Percentiles rank a stretch among this genome's conserved stretches.
phyloP scores from a whole-genome alignment of 2,797 vertebrate genomes.

The Danio aesculapii region DNA sequence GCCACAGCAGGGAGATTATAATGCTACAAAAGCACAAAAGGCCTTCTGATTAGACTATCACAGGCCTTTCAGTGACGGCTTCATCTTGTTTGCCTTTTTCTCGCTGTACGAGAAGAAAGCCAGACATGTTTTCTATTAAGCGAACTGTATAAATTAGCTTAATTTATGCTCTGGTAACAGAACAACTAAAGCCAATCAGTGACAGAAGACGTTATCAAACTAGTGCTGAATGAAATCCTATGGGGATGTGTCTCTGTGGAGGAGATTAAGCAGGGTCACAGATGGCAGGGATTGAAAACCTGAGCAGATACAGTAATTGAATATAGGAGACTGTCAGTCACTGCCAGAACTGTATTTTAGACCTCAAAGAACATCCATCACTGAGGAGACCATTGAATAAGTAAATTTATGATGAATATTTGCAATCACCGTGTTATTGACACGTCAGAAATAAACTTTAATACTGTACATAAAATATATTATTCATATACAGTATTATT shows the following conservation, averaged over 20 bases:
- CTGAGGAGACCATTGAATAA: neutral
- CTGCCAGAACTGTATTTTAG: neutral
- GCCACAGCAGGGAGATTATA: constrained; percentile 14
- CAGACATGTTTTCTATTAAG: neutral
- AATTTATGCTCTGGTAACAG: constrained; percentile 18
- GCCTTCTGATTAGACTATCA: constrained; percentile 19
- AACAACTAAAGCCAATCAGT: constrained; percentile 22
- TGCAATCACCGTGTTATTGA: no score
- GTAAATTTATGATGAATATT: no score
- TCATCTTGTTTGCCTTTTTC: constrained; percentile 16
- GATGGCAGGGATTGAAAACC: constrained; percentile 24
- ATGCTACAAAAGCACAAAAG: neutral
- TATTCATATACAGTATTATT: no score
- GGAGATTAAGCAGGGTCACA: constrained; percentile 19
- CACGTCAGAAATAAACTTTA: no score
- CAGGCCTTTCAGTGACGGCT: neutral
- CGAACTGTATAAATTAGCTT: constrained; percentile 15
- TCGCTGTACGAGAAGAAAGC: neutral
- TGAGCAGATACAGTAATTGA: constrained; percentile 31
- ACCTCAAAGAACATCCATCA: constrained; percentile 13
- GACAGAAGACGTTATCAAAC: constrained; percentile 30
- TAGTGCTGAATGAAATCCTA: constrained; percentile 8
- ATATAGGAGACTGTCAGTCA: constrained; percentile 16
- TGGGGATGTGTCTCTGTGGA: constrained; percentile 7
- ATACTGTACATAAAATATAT: no score